Evolutionary conservation across 2,113 vertebrate genomes (phyloP).

Genomic region (Clarias batrachus): DNA sequence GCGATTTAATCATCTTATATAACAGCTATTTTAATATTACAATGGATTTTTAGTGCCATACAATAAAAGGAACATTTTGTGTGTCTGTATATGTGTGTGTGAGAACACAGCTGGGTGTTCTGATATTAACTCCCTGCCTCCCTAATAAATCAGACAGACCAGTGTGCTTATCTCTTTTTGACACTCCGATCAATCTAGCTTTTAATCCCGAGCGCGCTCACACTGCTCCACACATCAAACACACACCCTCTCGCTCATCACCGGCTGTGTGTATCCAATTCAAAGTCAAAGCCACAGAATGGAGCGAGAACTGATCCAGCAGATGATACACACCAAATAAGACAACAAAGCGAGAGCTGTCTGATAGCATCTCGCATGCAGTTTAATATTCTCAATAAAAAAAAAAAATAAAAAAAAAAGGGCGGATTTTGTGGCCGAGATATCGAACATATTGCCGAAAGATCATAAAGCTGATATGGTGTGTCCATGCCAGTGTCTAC

Average conservation of each 20-base stretch:
- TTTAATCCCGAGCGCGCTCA: constrained; percentile 50
- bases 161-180: constrained; percentile 56
- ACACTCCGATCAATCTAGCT: constrained; percentile 61
- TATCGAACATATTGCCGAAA: constrained; percentile 9
- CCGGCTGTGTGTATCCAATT: constrained; percentile 32
- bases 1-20: constrained; percentile 37
- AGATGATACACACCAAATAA: constrained; percentile 42
- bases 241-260: constrained; percentile 39
- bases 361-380: constrained; percentile 9
- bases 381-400: constrained; percentile 19
- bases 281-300: constrained; percentile 44
- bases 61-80: constrained; percentile 18
- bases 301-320: constrained; percentile 26
- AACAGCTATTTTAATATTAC: constrained; percentile 47
- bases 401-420: neutral
- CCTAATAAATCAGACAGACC: constrained; percentile 53
- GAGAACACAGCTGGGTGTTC: constrained; percentile 33
- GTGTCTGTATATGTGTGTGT: constrained; percentile 4
- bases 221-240: constrained; percentile 49
- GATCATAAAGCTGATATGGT: neutral
- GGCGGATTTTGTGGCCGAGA: neutral
- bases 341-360: constrained; percentile 17
- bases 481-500: neutral
- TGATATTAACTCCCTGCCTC: constrained; percentile 50
- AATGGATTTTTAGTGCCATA: constrained; percentile 30